Base-by-base conservation (phyloP, 2,113 vertebrate genomes). In the Brachyhypopomus occidentalis region DNA sequence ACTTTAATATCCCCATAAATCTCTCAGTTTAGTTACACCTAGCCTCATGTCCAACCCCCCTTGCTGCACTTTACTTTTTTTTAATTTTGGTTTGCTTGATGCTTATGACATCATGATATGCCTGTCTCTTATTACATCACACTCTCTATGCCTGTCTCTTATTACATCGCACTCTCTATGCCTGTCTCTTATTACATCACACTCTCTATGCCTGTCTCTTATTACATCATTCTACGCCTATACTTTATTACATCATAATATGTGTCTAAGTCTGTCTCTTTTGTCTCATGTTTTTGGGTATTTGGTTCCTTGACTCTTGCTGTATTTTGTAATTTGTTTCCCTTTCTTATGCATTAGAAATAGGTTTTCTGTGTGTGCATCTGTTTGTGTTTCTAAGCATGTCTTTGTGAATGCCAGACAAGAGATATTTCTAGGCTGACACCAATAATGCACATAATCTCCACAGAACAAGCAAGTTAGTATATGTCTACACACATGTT, bases 1-100 rank as follows among this genome's bases (percentile, higher is more conserved):
- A 55, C 55, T 89, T 89, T 85, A 89, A 88, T 70, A 55, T 75
- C 27, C 22, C 25, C 81, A 84, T 92, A 90, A 91, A 91, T 89
- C 87, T 72, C 55, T 75, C 70, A 58, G 30, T 67, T 83, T 85
- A 55, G 63, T 14, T 64, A 25, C 58, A 78, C 22, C 63, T 58
- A 45, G 2, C 1, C 69, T 55, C 58, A 30, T 62, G 36, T 77
- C 12, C 59, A 73, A 52, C 45, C 45, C 45, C 45, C 45, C 45
- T 45, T 36, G 9, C 6, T n/a, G 30, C 23, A 60, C n/a, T 5
- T 36, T 34, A 62, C 71, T 41, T 55, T 63, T 63, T 63, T 62
- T 20, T 62, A 77, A 83, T 85, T 22, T 30, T 16, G 70, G 60
- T 82, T 83, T 75, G 71, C 78, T 55, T 84, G 81, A 81, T 85